Conservation (phyloP, 2,888 invertebrate species). For the Dynastes hyllus region DNA sequence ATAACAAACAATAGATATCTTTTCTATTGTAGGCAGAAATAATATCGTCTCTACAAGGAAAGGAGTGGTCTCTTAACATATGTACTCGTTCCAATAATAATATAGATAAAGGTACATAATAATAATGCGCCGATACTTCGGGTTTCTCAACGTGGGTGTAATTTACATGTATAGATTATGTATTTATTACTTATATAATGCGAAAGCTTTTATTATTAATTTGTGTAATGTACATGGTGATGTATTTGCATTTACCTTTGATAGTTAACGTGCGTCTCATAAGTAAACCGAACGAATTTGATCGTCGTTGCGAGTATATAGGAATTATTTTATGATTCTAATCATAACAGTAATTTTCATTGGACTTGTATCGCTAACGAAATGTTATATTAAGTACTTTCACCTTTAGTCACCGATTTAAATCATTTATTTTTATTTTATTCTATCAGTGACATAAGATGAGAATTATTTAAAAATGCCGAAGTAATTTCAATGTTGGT, state of each 20-base stretch:
- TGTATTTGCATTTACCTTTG: background rate
- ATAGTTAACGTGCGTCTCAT: slow-evolving; percentile 1
- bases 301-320: no score
- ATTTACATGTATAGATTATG: slow-evolving; percentile 65
- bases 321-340: no score
- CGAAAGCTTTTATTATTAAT: slow-evolving; percentile 48
- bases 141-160: slow-evolving; percentile 66
- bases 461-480: no score
- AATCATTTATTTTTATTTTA: no score
- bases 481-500: no score
- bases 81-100: slow-evolving; percentile 69
- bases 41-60: slow-evolving; percentile 65
- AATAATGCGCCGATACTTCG: slow-evolving; percentile 67
- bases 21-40: slow-evolving; percentile 66
- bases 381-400: no score
- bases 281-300: background rate
- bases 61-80: slow-evolving; percentile 68
- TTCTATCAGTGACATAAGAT: no score
- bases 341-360: no score
- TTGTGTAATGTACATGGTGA: slow-evolving; percentile 11
- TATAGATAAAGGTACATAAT: slow-evolving; percentile 69
- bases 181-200: slow-evolving; percentile 55
- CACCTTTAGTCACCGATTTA: no score
- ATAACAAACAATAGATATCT: slow-evolving; percentile 61
- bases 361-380: no score